A percentile compares a stretch with the other conserved stretches of the same genome.
These are phyloP conservation scores for Anarrhichthys ocellatus DNA, from an alignment of 2,113 vertebrate genomes.

Conservation along the genomic window DNA sequence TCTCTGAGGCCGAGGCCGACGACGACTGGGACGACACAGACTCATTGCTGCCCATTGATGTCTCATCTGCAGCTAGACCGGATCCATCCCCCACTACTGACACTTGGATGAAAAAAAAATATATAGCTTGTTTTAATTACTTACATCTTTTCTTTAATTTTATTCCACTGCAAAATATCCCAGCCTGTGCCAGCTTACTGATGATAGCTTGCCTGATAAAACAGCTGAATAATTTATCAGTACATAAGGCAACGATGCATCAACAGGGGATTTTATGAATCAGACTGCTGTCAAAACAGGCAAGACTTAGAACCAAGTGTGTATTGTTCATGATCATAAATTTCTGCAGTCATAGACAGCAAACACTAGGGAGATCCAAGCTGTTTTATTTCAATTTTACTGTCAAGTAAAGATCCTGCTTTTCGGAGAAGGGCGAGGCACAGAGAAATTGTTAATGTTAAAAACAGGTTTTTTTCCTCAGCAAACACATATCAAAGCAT, in stretches of 20 bases:
- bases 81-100: conserved; percentile 78
- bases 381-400: conserved; percentile 56
- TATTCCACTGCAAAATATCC: conserved; percentile 14
- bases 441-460: conserved; percentile 27
- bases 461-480: not conserved
- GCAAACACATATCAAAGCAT: conserved; percentile 14
- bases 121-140: conserved; percentile 5
- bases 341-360: conserved; percentile 39
- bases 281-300: conserved; percentile 65
- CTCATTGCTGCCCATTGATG: conserved; percentile 90
- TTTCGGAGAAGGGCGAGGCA: conserved; percentile 18
- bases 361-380: conserved; percentile 40
- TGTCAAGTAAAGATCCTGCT: conserved; percentile 41
- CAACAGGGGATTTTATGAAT: conserved; percentile 52
- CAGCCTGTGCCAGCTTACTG: conserved; percentile 1
- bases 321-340: conserved; percentile 55
- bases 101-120: conserved; percentile 5
- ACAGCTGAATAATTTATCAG: conserved; percentile 61
- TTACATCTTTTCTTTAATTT: conserved; percentile 7
- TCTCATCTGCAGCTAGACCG: conserved; percentile 84
- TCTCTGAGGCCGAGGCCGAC: conserved; percentile 80
- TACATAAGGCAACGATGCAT: conserved; percentile 36
- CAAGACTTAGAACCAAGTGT: conserved; percentile 49
- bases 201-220: conserved; percentile 45
- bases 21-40: conserved; percentile 95